phyloP scores from a whole-genome alignment of 2,113 vertebrate genomes.

The Labrus mixtus region DNA sequence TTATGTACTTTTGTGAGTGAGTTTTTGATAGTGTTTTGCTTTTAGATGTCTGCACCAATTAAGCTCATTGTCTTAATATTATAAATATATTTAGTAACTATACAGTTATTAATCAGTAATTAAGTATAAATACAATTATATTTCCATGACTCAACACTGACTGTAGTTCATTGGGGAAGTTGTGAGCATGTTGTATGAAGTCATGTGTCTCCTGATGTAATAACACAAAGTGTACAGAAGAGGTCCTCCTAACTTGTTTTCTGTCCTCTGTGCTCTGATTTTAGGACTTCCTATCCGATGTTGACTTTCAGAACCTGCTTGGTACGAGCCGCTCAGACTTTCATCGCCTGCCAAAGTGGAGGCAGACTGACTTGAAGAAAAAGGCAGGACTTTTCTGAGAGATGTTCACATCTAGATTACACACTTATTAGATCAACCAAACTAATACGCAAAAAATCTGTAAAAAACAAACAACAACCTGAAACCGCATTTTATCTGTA shows the following conservation, averaged over 20 bases:
- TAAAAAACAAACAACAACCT: background rate
- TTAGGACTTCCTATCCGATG: slow-evolving; percentile 89
- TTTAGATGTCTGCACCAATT: background rate
- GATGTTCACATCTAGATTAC: background rate
- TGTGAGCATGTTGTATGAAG: background rate
- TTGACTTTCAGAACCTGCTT: slow-evolving; percentile 88
- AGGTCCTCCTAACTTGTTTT: slow-evolving; percentile 42
- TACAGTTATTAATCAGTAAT: too few species aligned
- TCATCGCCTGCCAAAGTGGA: slow-evolving; percentile 90
- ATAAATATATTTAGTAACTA: too few species aligned
- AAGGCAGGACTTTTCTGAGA: slow-evolving; percentile 90
- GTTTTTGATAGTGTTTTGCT: background rate
- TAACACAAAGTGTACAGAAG: slow-evolving; percentile 26
- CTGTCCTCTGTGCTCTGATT: slow-evolving; percentile 6
- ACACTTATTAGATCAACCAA: background rate
- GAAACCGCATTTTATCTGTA: background rate
- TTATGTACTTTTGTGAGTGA: background rate
- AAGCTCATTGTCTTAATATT: too few species aligned
- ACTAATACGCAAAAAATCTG: background rate
- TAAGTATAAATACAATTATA: background rate
- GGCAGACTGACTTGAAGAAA: slow-evolving; percentile 91
- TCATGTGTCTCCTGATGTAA: background rate
- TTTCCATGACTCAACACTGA: background rate
- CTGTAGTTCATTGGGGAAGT: slow-evolving; percentile 3
- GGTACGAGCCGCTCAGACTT: slow-evolving; percentile 88